A percentile compares a stretch with the other conserved stretches of the same genome.
Conservation (phyloP, 1,140 invertebrate genomes). For the Hypsibius dujardini region DNA sequence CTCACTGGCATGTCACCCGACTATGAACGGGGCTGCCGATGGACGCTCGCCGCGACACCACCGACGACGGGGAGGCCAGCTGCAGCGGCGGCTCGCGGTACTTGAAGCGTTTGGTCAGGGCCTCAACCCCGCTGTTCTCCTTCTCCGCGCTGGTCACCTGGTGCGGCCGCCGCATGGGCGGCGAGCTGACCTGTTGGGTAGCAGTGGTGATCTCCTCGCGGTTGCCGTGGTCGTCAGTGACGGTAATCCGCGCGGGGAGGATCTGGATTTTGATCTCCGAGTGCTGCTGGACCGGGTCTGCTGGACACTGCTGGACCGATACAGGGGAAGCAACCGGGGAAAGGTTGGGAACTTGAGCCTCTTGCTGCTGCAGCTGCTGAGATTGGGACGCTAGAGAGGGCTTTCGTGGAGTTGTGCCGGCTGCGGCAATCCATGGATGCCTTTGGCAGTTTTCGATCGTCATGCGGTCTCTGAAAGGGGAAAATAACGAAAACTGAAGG, state of each 20-base stretch:
- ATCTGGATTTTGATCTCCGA: not conserved
- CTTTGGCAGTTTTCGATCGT: constrained; percentile 30
- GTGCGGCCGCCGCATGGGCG: not conserved
- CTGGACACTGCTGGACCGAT: no score
- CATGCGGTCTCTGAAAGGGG: constrained; percentile 27
- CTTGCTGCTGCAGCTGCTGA: no score
- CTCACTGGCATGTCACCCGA: not conserved
- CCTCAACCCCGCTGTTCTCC: not conserved
- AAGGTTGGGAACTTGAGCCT: no score
- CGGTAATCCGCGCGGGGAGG: not conserved
- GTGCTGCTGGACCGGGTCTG: not conserved
- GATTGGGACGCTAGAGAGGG: no score
- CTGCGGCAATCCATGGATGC: constrained; percentile 28
- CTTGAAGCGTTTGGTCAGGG: not conserved
- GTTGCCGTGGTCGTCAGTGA: not conserved
- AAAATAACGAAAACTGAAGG: no score
- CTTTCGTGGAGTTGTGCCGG: no score
- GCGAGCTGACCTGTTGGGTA: not conserved
- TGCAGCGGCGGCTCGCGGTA: not conserved
- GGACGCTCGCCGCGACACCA: not conserved
- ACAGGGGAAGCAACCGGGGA: no score
- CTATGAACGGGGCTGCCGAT: not conserved
- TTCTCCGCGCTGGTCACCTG: not conserved
- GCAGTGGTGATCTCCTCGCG: not conserved
- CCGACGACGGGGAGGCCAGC: not conserved